Base-by-base conservation (phyloP, 2,797 vertebrate species). In the Sibirionetta formosa region DNA sequence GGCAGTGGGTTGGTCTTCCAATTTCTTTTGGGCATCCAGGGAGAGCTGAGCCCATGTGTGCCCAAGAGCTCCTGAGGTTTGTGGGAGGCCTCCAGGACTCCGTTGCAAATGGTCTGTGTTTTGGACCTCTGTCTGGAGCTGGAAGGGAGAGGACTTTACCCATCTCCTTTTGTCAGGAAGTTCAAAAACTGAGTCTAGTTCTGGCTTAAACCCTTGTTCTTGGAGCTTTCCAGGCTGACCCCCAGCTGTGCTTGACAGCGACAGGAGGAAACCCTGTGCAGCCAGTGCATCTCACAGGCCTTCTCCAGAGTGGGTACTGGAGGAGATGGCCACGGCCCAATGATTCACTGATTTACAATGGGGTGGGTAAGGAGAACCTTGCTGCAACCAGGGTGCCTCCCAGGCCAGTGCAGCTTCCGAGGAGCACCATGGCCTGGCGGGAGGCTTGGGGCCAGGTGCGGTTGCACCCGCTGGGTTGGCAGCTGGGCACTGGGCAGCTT, bases 371-470 rank as follows among this genome's bases (percentile, higher is more conserved):
- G 23, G 60, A 73, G 51, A 80, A 22, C 5, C 5, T 1, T 65
- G 68, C 24, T 53, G 24, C 26, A 61, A 0, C 48, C 9, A 9
- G 40, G 0, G 0, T 3, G 6, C 51, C 24, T 77, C 11, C 23
- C 1, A 0, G 19, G 51, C 35, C 64, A 38, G 3, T 0, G 0
- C 56, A 66, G 68, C 85, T 56, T 9, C 23, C 7, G 33, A 57
- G 36, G 5, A 1, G 26, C 0, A 3, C 79, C 36, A 35, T 1
- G 0, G 24, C n/a, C n/a, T 36, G 35, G 16, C 7, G 5, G 26
- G 36, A 40, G 31, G 33, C 63, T 20, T 17, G n/a, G 36, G 9
- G 33, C 0, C 0, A 53, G 16, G 10, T 11, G 56, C 3, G 35
- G 51, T 63, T 61, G 51, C n/a, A 11, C 19, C 18, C 11, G 46